Evolutionary conservation across 2,113 vertebrate genomes (phyloP), one percentile per base, ranked within the genome.

Genomic region (Notothenia coriiceps): DNA sequence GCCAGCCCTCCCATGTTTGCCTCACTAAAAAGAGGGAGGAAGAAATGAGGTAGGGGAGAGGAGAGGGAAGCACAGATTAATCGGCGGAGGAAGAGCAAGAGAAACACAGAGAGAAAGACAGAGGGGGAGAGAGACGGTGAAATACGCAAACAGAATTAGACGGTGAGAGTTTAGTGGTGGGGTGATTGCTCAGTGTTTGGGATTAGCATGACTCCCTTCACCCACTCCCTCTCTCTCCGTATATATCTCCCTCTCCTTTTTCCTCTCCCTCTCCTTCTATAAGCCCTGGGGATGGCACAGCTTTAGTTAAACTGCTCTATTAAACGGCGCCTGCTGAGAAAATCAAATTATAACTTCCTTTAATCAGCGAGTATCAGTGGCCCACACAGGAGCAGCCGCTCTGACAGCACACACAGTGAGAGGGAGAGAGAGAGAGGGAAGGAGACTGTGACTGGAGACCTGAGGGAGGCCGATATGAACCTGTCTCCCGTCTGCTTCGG

Each of bases 311-410:
- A 94, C 93, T 94, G 93, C 90, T 94, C 92, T 93, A 94, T 94
- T 94, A 94, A 94, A 93, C 87, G 91, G 89, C 83, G 92, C 93
- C 93, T 94, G 93, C 92, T 94, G 93, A 94, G 93, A 94, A 94
- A 94, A 94, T 94, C 93, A 94, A 94, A 94, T 94, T 94, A 94
- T 93, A 94, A 94, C 91, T 94, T 94, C 89, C 92, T 94, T 94
- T 94, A 94, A 94, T 94, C 93, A 94, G 93, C 71, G 92, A 93
- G 93, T 94, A 94, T 94, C 92, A 93, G 93, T 94, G 92, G 93
- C 93, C 91, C 92, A 94, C 93, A 94, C 93, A 94, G 92, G 91
- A 92, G 91, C 91, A 94, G 87, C 86, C 87, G 70, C 90, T 89
- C 88, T 92, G 91, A 93, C 90, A 91, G 88, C 83, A 90, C 61